Base-by-base conservation (phyloP, 2,797 vertebrate genomes). In the Glossophaga mutica region DNA sequence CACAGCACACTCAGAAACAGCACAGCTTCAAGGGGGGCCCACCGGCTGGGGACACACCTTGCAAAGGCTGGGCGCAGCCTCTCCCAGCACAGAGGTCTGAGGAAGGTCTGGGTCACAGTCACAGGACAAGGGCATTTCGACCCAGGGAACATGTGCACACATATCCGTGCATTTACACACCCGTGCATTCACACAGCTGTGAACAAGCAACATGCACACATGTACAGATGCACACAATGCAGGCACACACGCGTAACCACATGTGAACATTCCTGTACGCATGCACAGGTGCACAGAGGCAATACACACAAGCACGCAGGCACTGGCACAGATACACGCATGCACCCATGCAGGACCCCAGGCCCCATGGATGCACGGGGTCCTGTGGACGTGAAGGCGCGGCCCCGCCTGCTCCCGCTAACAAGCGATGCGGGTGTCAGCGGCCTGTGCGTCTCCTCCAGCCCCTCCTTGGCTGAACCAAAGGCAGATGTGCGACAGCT, bases 361-460 rank as follows among this genome's bases (percentile, higher is more conserved):
- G 39, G 15, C 50, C 19, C 37, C 82, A 6, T 2, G 24, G 8
- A 8, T 1, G 2, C n/a, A n/a, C n/a, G n/a, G n/a, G n/a, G n/a
- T n/a, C n/a, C n/a, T n/a, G 62, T 0, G 55, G 59, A 48, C 18
- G 0, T 18, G 32, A 70, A 48, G 32, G 26, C 12, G 32, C 7
- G 8, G 26, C 9, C 0, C 32, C 5, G 6, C 22, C 7, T 24
- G 59, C 70, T 2, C 73, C 73, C 10, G 0, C 21, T 44, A 0
- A 42, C 14, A 0, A 37, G 14, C 4, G 18, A 2, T 2, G 11
- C 9, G 0, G 9, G 2, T 3, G 48, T 6, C 0, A 2, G 3
- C 4, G 68, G 59, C 52, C 81, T 10, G 3, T 1, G 62, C 5
- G 26, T 9, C 70, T 50, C 42, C 62, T 34, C 3, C 9, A 15